Evolutionary conservation across 2,888 invertebrate genomes (phyloP).

Genomic region (Lamellibrachia satsuma): DNA sequence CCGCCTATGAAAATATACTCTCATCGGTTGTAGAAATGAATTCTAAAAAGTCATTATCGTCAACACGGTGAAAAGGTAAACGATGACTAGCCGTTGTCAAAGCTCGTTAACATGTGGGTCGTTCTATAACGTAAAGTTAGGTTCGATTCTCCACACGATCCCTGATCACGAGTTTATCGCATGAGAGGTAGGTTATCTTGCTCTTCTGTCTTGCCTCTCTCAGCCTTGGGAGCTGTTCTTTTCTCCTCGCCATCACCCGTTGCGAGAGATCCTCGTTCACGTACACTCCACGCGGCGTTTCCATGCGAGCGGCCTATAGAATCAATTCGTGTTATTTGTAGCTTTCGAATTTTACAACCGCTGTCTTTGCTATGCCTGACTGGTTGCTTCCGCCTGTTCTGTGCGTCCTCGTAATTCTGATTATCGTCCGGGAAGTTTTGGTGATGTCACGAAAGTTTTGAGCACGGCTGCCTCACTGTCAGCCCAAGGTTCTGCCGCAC

Average conservation of each 20-base stretch:
- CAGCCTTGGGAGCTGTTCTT: not conserved
- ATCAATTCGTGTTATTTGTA: not conserved
- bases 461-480: not conserved
- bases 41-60: too few relatives aligned
- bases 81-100: too few relatives aligned
- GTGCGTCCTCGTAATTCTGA: too few relatives aligned
- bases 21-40: too few relatives aligned
- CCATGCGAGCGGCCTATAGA: not conserved
- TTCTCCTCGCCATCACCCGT: not conserved
- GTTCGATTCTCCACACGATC: not conserved
- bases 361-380: not conserved
- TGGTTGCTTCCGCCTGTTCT: not conserved
- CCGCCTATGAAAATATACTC: too few relatives aligned
- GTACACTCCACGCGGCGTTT: not conserved
- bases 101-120: too few relatives aligned
- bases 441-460: not conserved
- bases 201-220: not conserved
- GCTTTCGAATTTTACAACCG: not conserved
- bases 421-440: not conserved
- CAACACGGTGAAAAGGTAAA: too few relatives aligned
- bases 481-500: not conserved
- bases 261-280: not conserved
- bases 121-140: too few relatives aligned
- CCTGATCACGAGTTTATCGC: not conserved
- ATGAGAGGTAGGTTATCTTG: not conserved